Percentiles rank a stretch among this genome's conserved stretches.
These are phyloP conservation scores for Dolichoris vasculosae DNA, from an alignment of 1,140 invertebrate genomes.

Conservation along the genomic window DNA sequence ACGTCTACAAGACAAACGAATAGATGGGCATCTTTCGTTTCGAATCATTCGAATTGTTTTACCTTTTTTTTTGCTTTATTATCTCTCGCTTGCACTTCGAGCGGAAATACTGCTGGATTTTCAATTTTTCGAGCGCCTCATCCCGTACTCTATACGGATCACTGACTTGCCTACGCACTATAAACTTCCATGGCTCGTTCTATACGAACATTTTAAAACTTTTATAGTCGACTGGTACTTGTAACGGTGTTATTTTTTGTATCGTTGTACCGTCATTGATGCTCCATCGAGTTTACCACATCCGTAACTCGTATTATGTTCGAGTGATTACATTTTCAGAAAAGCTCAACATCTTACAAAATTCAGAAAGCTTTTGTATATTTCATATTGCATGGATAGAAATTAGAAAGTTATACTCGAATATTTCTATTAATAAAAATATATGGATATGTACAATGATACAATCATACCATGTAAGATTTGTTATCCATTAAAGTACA, in stretches of 20 bases:
- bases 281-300: background rate
- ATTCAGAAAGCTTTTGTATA: background rate
- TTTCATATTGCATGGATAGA: too few relatives aligned
- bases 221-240: background rate
- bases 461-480: too few relatives aligned
- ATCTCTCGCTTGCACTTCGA: background rate
- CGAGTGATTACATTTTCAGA: background rate
- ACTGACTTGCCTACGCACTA: background rate
- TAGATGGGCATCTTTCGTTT: conserved; percentile 29
- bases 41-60: conserved; percentile 14
- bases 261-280: background rate
- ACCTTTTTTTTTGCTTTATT: background rate
- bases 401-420: too few relatives aligned
- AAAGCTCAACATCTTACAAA: background rate
- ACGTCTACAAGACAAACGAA: conserved; percentile 43
- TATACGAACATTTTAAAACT: background rate
- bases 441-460: too few relatives aligned
- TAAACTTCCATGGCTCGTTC: background rate
- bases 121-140: conserved; percentile 15
- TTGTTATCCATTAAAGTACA: too few relatives aligned
- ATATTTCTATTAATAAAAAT: too few relatives aligned
- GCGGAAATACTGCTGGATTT: conserved; percentile 16
- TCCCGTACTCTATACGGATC: background rate
- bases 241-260: background rate
- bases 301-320: background rate